These are phyloP conservation scores for Schrankia costaestrigalis DNA, from an alignment of 2,888 invertebrate species.

Conservation along the genomic window DNA sequence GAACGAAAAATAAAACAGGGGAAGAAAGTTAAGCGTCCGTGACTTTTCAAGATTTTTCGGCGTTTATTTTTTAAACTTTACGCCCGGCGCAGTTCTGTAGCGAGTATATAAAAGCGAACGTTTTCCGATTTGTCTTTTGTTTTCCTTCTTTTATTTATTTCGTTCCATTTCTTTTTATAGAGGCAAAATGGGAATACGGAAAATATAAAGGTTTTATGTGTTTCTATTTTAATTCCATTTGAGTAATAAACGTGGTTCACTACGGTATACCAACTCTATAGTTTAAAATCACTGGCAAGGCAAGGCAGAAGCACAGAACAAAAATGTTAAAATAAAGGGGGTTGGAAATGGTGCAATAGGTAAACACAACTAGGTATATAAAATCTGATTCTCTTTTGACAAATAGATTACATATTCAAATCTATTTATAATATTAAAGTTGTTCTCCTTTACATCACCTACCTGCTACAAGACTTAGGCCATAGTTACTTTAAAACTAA, in stretches of 20 bases:
- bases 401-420: too few species aligned
- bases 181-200: slow-evolving; percentile 21
- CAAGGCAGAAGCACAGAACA: too few species aligned
- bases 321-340: too few species aligned
- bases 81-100: slow-evolving; percentile 52
- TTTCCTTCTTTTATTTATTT: slow-evolving; percentile 54
- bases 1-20: slow-evolving; percentile 79
- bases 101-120: slow-evolving; percentile 66
- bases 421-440: too few species aligned
- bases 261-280: too few species aligned
- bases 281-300: too few species aligned
- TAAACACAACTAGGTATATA: too few species aligned
- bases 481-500: too few species aligned
- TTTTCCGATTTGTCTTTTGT: slow-evolving; percentile 68
- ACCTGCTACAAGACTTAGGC: too few species aligned
- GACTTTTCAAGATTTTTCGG: slow-evolving; percentile 80
- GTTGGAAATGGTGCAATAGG: too few species aligned
- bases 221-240: slow-evolving; percentile 13
- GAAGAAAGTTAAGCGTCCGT: slow-evolving; percentile 81
- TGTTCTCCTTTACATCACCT: too few species aligned
- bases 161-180: slow-evolving; percentile 48
- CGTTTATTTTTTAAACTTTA: slow-evolving; percentile 78
- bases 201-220: slow-evolving; percentile 17
- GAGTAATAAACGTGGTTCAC: slow-evolving; percentile 6
- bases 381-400: too few species aligned